Evolutionary conservation across 2,888 invertebrate species (phyloP), one percentile per base, ranked within the genome.

Genomic region (Mactromeris polynyma): DNA sequence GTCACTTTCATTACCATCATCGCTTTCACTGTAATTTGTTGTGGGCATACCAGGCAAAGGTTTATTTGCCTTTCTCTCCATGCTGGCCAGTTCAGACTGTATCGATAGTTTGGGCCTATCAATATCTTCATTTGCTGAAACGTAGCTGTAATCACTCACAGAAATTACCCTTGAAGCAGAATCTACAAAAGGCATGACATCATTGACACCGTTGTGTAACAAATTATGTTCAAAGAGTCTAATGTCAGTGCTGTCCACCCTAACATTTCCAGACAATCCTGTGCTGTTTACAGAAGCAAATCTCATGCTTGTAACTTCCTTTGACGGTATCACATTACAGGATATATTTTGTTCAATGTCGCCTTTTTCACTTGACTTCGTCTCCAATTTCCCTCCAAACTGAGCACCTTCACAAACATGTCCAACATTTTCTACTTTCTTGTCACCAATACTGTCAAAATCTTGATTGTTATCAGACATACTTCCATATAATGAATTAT

Each of bases 21-120:
- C 17, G 33, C 69, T 21, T 17, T 58, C 54, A 58, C 4, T 21
- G 54, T 1, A 2, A 51, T 69, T 26, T 33, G 33, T 31, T 69
- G 31, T 69, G 69, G 36, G 26, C 14, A 38, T 19, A 36, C 46
- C 51, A 38, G 84, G 78, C 9, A 54, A 84, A 9, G 26, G 9
- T 26, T 81, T 81, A 7, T 21, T 69, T 14, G 46, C 81, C 21
- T 86, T 86, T 17, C 26, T 86, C 17, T n/a, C 26, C 14, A 86
- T 81, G 51, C 81, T 81, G 1, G 81, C 51, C 3, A 81, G 40
- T 38, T 36, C 51, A 36, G 73, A 58, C 0, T 36, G 3, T n/a
- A 26, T 36, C n/a, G 81, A 42, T 14, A 42, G 19, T 58, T 81
- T 73, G 36, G 81, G 81, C n/a, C 14, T 31, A 38, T n/a, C 38